Conservation (phyloP, 2,113 vertebrate genomes). For the Sclerurus mexicanus region DNA sequence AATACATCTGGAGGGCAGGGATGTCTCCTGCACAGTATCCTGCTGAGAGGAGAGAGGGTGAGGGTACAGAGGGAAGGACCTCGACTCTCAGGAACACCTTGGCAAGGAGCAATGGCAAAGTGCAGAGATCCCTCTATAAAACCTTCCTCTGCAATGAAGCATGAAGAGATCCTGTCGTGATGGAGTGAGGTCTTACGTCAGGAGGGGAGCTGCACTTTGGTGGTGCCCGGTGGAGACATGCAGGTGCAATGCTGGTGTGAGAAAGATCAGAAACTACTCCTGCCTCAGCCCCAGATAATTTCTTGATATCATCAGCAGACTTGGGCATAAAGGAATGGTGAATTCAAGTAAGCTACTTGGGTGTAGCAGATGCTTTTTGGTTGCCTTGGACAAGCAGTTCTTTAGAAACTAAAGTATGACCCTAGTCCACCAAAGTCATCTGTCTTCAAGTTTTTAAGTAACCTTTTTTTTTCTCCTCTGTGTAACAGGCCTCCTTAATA, state of each 20-base stretch:
- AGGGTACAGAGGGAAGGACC: accelerated
- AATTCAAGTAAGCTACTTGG: not conserved
- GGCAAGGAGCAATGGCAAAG: accelerated
- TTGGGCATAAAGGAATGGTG: not conserved
- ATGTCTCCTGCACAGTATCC: not conserved
- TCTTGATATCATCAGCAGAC: not conserved
- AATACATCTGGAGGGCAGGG: not conserved
- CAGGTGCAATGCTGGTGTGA: not conserved
- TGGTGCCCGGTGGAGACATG: not conserved
- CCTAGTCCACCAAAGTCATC: not conserved
- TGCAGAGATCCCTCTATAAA: not conserved
- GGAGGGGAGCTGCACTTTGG: not conserved
- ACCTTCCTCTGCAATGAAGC: not conserved
- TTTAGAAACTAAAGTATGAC: not conserved
- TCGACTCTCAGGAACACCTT: accelerated
- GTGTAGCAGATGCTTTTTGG: not conserved
- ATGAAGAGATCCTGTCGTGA: accelerated
- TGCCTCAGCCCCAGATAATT: not conserved
- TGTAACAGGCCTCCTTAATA: not conserved
- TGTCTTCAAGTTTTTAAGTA: not conserved
- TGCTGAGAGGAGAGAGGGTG: not conserved
- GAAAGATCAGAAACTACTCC: not conserved
- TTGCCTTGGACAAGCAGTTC: not conserved
- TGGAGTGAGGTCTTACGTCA: accelerated
- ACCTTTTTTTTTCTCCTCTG: not conserved